Conservation (phyloP, 1,140 invertebrate genomes). For the Drosophila burlai region DNA sequence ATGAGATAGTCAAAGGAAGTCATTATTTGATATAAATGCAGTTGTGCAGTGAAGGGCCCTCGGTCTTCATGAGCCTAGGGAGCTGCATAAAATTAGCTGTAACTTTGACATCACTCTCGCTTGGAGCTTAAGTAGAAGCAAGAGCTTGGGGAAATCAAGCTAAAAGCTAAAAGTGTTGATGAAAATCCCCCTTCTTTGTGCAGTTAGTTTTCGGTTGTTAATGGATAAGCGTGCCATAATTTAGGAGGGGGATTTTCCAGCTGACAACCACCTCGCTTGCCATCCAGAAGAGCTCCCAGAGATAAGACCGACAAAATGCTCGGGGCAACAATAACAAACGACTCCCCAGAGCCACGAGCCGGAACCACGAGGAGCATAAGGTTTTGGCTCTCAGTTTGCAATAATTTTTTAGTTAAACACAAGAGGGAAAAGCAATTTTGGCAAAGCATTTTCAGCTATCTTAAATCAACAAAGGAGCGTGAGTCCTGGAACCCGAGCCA, state of each 20-base stretch:
- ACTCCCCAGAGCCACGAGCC: constrained; percentile 53
- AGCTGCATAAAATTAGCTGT: constrained; percentile 14
- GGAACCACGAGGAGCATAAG: constrained; percentile 28
- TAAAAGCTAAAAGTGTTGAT: constrained; percentile 60
- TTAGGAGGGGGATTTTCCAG: constrained; percentile 49
- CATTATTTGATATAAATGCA: constrained; percentile 50
- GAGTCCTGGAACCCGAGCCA: constrained; percentile 10
- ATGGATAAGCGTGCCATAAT: constrained; percentile 57
- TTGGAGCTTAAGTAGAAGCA: constrained; percentile 23
- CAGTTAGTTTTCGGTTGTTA: constrained; percentile 51
- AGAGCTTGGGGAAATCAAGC: constrained; percentile 64
- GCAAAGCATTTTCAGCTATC: constrained; percentile 36
- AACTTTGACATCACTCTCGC: constrained; percentile 30
- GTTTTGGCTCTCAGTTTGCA: constrained; percentile 40
- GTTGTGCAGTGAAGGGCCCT: constrained; percentile 7
- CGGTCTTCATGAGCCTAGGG: not conserved
- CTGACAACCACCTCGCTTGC: constrained; percentile 24
- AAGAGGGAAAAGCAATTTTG: constrained; percentile 50
- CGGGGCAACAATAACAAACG: constrained; percentile 69
- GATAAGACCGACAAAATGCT: constrained; percentile 57
- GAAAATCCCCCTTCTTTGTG: constrained; percentile 25
- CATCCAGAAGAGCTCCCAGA: constrained; percentile 6
- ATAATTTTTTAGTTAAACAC: constrained; percentile 70
- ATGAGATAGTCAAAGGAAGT: constrained; percentile 37
- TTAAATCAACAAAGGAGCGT: constrained; percentile 51